A percentile compares a stretch with the other conserved stretches of the same genome.
Conservation (phyloP, 92 coral and sea anemone genomes). For the Parazoanthus swiftii region DNA sequence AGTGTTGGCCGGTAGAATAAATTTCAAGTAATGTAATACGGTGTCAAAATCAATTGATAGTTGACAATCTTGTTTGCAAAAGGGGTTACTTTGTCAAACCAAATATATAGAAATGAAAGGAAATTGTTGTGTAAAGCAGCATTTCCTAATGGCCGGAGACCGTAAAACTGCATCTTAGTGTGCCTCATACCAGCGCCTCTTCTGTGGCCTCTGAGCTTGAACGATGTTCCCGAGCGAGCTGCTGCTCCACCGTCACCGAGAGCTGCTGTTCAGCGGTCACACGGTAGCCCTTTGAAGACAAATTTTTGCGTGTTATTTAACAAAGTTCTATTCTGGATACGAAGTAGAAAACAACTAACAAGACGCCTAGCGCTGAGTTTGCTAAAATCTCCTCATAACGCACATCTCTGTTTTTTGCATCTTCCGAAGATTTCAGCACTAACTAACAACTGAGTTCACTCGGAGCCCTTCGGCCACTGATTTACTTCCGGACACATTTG, state of each 20-base stretch:
- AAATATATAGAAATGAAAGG: too few species aligned
- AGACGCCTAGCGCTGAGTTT: too few species aligned
- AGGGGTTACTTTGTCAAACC: too few species aligned
- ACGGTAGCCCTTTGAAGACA: conserved; percentile 74
- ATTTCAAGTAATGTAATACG: too few species aligned
- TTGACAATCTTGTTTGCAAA: too few species aligned
- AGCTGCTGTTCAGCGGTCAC: conserved; percentile 98
- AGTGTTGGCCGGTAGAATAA: too few species aligned
- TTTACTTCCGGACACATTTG: not conserved
- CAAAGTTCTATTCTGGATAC: too few species aligned
- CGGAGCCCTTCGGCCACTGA: not conserved
- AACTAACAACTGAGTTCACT: not conserved
- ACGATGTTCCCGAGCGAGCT: conserved; percentile 44
- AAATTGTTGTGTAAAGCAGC: too few species aligned
- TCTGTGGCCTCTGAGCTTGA: conserved; percentile 25
- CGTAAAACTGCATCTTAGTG: not conserved
- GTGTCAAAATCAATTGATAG: too few species aligned
- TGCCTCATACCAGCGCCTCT: conserved; percentile 17
- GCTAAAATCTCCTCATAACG: not conserved
- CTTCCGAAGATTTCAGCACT: not conserved
- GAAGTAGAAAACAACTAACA: too few species aligned
- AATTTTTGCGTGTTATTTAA: not conserved
- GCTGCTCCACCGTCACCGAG: conserved; percentile 71
- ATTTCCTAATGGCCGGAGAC: too few species aligned
- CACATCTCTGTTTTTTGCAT: not conserved